Base-by-base conservation (phyloP, 2,888 invertebrate genomes). In the Dynastes hyllus region DNA sequence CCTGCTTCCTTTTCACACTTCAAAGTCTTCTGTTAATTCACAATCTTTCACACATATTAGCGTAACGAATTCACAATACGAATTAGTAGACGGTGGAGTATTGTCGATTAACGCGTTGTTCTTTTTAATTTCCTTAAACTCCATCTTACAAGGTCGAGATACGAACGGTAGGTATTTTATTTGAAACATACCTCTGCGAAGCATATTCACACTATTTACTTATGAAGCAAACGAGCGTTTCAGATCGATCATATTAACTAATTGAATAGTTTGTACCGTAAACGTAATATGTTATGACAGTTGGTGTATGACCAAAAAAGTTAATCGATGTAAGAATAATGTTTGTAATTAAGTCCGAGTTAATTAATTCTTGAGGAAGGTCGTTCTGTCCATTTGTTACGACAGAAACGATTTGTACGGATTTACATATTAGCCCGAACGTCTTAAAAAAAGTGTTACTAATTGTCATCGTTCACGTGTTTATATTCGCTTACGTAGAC, bases 181-280 rank as follows among this genome's bases (percentile, higher is more conserved):
- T n/a, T 1, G 0, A 53, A 16, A 0, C 16, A n/a, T n/a, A 53
- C 1, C 16, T n/a, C 53, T 13, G n/a, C n/a, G 3, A 11, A 2
- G n/a, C n/a, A 6, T 53, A n/a, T 22, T 22, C 22, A 22, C 22
- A 22, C 22, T 22, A 22, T 9, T 51, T 67, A 45, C 50, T 69
- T 50, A 45, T 50, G 8, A 69, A 51, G 45, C 67, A 69, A 50
- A 11, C 16, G 9, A 50, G 67, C 11, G 45, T 50, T 50, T 69
- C 29, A 27, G 50, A 69, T 69, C 22, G 67, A 50, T 50, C 67
- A 16, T 37, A 69, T 69, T 69, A 69, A 45, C 29, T 69, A 69
- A 69, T 69, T 69, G 67, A 69, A 69, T 69, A 37, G 29, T 69
- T 69, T 69, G 67, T 69, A 27, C 67, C 27, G 45, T 50, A 69